Conservation (phyloP, 2,797 vertebrate genomes). For the Peromyscus attwateri region DNA sequence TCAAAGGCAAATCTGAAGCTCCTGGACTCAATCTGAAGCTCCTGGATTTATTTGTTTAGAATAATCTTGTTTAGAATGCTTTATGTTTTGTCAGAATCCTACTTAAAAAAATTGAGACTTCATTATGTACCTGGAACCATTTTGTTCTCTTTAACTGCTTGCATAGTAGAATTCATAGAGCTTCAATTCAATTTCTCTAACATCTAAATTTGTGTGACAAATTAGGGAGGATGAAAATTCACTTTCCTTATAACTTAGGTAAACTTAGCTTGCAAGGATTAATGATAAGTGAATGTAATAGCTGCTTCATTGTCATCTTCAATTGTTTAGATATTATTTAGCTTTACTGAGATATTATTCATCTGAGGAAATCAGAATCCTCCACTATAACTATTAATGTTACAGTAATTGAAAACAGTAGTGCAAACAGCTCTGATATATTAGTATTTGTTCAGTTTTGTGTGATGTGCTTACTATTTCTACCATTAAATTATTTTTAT, state of each 20-base stretch:
- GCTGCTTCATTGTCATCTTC: neutral
- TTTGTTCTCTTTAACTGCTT: neutral
- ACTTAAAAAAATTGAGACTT: neutral
- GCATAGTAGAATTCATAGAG: neutral
- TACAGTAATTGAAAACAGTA: neutral
- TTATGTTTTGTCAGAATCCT: neutral
- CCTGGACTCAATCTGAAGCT: neutral
- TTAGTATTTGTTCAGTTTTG: neutral
- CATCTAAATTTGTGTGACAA: constrained; percentile 7
- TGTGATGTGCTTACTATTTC: neutral
- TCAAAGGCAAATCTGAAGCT: neutral
- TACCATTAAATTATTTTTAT: neutral
- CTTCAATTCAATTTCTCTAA: neutral
- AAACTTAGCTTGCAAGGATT: constrained; percentile 51
- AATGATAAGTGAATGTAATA: neutral
- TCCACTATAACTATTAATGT: constrained; percentile 21
- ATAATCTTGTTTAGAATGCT: neutral
- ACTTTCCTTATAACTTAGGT: constrained; percentile 25
- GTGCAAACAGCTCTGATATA: neutral
- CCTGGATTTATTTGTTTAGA: neutral
- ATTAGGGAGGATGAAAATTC: neutral
- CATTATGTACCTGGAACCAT: neutral
- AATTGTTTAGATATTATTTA: constrained; percentile 43
- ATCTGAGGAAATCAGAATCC: neutral
- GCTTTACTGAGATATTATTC: constrained; percentile 5